Evolutionary conservation across 2,888 invertebrate genomes (phyloP), one percentile per base, ranked within the genome.

Genomic region (Microdon myrmicae): DNA sequence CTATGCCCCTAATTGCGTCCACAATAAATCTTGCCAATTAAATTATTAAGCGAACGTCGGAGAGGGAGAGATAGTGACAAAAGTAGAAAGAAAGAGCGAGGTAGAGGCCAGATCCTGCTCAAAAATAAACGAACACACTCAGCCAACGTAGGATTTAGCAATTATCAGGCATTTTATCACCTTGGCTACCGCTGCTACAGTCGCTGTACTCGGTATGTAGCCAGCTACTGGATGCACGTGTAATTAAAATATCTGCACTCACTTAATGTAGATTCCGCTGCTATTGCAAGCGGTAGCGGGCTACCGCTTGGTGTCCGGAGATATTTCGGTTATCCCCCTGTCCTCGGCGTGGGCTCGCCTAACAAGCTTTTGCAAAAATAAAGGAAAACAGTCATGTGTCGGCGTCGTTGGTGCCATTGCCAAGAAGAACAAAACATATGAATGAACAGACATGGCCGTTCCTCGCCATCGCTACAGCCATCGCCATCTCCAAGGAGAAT

Each of bases 11-110:
- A 77, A 77, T 79, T 77, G 79, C 77, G 72, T 72, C 72, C 70
- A 74, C 78, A 72, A 78, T 77, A 78, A 77, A 77, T 77, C 79
- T 79, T 78, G 77, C 75, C 77, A 79, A 77, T 77, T 78, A 77
- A 78, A 78, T 78, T 77, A 78, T 78, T 77, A 77, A 66, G 48
- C 41, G 41, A 56, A 64, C 56, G 31, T 31, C 19, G 47, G 35
- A 41, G 41, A 20, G 22, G n/a, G n/a, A n/a, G n/a, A n/a, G n/a
- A n/a, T n/a, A n/a, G n/a, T n/a, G n/a, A n/a, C n/a, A n/a, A n/a
- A n/a, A n/a, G n/a, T n/a, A n/a, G n/a, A n/a, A n/a, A n/a, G n/a
- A n/a, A n/a, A n/a, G n/a, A n/a, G n/a, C n/a, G n/a, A n/a, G n/a
- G n/a, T n/a, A n/a, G n/a, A n/a, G n/a, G n/a, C n/a, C n/a, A n/a